These are phyloP conservation scores for Euproctis similis DNA, from an alignment of 2,888 invertebrate genomes.

Conservation along the genomic window DNA sequence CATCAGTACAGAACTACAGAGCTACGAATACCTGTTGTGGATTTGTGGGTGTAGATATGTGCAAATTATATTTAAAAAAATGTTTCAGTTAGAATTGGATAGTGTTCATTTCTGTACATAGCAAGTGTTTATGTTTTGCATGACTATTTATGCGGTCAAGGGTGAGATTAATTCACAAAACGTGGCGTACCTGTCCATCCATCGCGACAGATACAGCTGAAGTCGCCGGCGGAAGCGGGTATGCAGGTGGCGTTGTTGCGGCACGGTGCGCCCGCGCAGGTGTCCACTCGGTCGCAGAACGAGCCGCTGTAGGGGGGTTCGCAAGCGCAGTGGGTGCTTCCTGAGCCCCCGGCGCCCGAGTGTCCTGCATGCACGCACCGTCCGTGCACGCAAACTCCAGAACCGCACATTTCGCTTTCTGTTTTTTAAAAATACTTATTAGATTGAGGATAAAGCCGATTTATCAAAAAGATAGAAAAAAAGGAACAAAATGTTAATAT, in stretches of 20 bases:
- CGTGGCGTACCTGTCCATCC: constrained; percentile 81
- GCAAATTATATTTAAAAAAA: too few species aligned
- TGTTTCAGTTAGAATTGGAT: too few species aligned
- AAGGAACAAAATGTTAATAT: too few species aligned
- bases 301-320: constrained; percentile 9
- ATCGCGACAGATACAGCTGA: constrained; percentile 82
- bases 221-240: constrained; percentile 83
- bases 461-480: too few species aligned
- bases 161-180: background rate
- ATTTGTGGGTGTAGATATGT: too few species aligned
- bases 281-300: constrained; percentile 52
- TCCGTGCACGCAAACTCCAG: constrained; percentile 66
- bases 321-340: constrained; percentile 31
- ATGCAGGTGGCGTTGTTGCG: constrained; percentile 86
- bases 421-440: too few species aligned
- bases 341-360: constrained; percentile 13
- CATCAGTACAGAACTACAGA: too few species aligned
- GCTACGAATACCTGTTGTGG: too few species aligned
- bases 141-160: too few species aligned
- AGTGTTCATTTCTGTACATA: background rate
- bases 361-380: constrained; percentile 47
- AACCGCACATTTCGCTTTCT: constrained; percentile 25
- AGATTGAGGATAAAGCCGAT: too few species aligned
- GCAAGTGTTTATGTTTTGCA: background rate
- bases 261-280: constrained; percentile 85